These are phyloP conservation scores for Oophaga pumilio DNA, from an alignment of 2,113 vertebrate species.

Conservation along the genomic window DNA sequence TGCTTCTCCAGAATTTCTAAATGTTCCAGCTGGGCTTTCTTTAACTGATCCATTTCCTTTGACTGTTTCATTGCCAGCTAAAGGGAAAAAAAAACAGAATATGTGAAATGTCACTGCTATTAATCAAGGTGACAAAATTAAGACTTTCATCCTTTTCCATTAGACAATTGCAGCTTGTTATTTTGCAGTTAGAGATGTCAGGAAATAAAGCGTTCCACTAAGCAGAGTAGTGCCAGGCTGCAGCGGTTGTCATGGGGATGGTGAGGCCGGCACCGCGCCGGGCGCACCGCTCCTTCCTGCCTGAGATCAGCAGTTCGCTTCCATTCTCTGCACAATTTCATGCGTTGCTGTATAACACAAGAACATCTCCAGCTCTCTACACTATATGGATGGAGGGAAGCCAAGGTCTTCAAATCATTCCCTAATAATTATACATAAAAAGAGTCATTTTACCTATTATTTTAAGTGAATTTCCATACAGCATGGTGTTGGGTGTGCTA, in stretches of 20 bases:
- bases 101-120: background rate
- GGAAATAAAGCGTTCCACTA: background rate
- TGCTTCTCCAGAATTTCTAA: constrained; percentile 95
- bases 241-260: constrained; percentile 30
- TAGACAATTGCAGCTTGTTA: constrained; percentile 11
- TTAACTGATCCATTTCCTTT: constrained; percentile 95
- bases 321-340: background rate
- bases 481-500: no score
- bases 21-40: constrained; percentile 94
- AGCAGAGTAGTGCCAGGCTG: constrained; percentile 17
- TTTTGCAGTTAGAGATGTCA: constrained; percentile 34
- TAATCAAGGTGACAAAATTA: background rate
- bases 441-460: no score
- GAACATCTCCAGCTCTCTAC: background rate
- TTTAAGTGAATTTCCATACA: no score
- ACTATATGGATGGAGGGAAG: background rate
- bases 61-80: constrained; percentile 97
- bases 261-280: constrained; percentile 1
- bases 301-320: constrained; percentile 19
- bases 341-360: background rate
- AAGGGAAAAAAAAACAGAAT: constrained; percentile 45
- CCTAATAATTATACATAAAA: background rate
- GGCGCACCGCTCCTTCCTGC: background rate
- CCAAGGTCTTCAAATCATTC: background rate
- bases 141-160: constrained; percentile 29